Evolutionary conservation across 2,888 invertebrate genomes (phyloP).

Genomic region (Drosophila gaucha): DNA sequence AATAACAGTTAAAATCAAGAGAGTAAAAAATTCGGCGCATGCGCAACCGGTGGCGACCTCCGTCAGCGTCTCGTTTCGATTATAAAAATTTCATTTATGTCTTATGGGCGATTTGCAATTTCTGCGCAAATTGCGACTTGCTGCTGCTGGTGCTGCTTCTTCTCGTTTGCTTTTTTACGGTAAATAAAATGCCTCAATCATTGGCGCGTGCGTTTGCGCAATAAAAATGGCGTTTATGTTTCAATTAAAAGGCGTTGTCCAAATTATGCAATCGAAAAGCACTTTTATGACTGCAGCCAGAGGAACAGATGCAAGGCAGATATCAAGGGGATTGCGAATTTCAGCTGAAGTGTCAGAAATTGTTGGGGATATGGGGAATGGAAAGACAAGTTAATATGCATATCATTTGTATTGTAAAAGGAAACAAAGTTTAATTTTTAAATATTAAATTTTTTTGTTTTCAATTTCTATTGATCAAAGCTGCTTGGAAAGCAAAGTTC

Average conservation of each 20-base stretch:
- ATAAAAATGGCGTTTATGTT: conserved; percentile 75
- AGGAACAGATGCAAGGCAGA: background rate
- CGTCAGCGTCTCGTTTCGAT: conserved; percentile 68
- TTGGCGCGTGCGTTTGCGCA: conserved; percentile 73
- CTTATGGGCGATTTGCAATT: conserved; percentile 78
- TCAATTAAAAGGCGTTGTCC: conserved; percentile 66
- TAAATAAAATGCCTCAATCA: conserved; percentile 66
- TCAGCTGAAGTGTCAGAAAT: conserved; percentile 4
- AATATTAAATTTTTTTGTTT: too few species aligned
- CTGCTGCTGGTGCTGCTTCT: conserved; percentile 3
- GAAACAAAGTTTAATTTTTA: background rate
- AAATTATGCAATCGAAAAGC: conserved; percentile 48
- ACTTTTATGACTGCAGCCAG: conserved; percentile 23
- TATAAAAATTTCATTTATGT: conserved; percentile 79
- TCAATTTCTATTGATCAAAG: background rate
- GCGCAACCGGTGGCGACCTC: conserved; percentile 55
- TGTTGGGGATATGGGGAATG: background rate
- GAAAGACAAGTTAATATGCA: background rate
- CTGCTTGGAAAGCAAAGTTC: too few species aligned
- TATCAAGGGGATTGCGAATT: background rate
- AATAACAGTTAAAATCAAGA: conserved; percentile 68
- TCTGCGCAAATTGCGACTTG: conserved; percentile 66
- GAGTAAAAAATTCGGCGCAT: conserved; percentile 51
- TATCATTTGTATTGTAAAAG: background rate
- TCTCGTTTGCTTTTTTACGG: conserved; percentile 32